Evolutionary conservation across 2,797 vertebrate genomes (phyloP).

Genomic region (Sebastes vulpes): DNA sequence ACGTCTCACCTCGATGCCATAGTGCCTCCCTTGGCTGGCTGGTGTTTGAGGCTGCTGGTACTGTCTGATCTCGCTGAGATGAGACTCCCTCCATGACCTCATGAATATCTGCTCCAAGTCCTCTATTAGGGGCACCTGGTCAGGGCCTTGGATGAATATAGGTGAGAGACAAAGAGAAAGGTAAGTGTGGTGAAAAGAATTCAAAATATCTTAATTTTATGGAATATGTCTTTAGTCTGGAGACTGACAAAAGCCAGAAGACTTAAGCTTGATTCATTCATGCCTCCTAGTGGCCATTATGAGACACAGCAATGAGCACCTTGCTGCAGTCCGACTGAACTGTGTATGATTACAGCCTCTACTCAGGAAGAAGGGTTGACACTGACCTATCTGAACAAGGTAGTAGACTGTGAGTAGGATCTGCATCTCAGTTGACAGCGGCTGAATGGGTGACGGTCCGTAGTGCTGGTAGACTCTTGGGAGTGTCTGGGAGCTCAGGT

Average conservation of each 20-base stretch:
- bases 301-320: neutral
- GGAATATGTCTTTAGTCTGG: neutral
- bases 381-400: constrained; percentile 96
- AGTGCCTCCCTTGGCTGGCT: constrained; percentile 75
- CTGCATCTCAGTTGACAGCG: constrained; percentile 96
- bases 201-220: neutral
- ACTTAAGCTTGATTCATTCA: neutral
- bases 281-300: constrained; percentile 6
- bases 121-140: constrained; percentile 95
- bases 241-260: neutral
- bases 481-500: constrained; percentile 93
- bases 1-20: constrained; percentile 71
- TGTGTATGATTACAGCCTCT: neutral
- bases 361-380: neutral
- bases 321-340: neutral
- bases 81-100: constrained; percentile 96
- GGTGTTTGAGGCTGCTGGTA: constrained; percentile 90
- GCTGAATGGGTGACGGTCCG: constrained; percentile 89
- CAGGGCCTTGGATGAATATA: constrained; percentile 85
- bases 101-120: constrained; percentile 98
- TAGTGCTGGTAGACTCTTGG: constrained; percentile 93
- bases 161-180: neutral
- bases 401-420: constrained; percentile 97
- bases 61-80: constrained; percentile 94
- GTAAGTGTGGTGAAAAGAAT: neutral